A percentile compares a stretch with the other conserved stretches of the same genome.
Evolutionary conservation across 2,113 vertebrate species (phyloP).

Genomic region (Corythornis madagascariensis): DNA sequence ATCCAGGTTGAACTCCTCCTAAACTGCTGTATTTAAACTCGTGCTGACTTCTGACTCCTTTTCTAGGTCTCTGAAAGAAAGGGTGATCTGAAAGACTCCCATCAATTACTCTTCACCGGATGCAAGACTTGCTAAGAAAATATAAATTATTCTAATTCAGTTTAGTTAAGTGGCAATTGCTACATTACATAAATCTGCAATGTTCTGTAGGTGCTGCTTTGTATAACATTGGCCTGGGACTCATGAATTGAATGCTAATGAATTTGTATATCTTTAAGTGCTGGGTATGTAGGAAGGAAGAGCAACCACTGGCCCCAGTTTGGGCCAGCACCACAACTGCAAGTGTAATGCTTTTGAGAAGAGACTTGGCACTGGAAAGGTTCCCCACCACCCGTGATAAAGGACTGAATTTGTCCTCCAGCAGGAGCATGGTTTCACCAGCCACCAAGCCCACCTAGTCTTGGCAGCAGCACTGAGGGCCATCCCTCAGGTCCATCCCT

Average conservation of each 20-base stretch:
- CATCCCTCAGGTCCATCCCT: neutral
- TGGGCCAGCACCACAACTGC: neutral
- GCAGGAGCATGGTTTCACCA: neutral
- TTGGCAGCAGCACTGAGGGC: neutral
- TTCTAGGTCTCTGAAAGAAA: neutral
- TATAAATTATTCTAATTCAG: neutral
- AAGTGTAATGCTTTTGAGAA: neutral
- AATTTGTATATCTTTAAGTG: neutral
- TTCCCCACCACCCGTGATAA: neutral
- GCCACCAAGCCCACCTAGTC: rapidly evolving
- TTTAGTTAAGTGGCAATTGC: neutral
- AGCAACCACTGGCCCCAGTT: neutral
- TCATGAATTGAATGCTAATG: neutral
- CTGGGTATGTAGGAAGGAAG: neutral
- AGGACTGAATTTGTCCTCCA: neutral
- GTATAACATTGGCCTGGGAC: neutral
- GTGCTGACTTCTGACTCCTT: neutral
- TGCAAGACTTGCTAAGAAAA: neutral
- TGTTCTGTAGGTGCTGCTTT: neutral
- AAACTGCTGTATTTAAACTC: neutral
- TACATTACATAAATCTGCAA: neutral
- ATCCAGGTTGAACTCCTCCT: neutral
- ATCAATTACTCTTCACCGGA: neutral
- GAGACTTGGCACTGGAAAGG: neutral
- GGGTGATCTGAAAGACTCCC: neutral